Conservation (phyloP, 2,797 vertebrate species). For the Simalia tracyae region DNA sequence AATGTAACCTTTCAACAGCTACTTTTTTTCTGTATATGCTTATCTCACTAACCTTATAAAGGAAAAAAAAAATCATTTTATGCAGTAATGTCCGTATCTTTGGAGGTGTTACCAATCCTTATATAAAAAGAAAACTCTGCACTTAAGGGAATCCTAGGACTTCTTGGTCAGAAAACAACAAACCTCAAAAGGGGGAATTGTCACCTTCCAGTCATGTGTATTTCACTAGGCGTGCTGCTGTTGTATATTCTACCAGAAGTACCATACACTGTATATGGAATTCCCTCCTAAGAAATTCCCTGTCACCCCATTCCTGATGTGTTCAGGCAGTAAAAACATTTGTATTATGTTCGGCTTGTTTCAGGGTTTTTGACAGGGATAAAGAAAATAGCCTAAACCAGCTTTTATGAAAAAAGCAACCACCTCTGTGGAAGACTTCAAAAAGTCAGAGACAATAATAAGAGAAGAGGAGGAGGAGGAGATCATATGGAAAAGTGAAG, state of each 20-base stretch:
- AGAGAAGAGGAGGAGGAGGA: background rate
- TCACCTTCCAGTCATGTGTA: background rate
- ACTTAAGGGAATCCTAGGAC: too few relatives aligned
- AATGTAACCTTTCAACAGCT: background rate
- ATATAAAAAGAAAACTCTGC: too few relatives aligned
- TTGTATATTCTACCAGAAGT: background rate
- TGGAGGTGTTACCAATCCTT: background rate
- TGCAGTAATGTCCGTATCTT: background rate
- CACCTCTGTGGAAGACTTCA: background rate
- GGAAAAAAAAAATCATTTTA: background rate
- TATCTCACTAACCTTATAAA: background rate
- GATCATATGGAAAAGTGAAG: background rate
- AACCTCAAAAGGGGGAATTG: background rate
- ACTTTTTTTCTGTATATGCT: background rate
- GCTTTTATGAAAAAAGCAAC: background rate
- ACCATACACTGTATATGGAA: background rate
- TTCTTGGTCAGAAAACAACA: background rate
- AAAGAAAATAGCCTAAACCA: background rate
- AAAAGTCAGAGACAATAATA: too few relatives aligned
- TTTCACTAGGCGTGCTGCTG: background rate
- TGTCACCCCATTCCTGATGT: background rate
- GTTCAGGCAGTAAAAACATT: background rate
- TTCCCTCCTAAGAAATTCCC: background rate
- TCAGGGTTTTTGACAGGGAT: background rate
- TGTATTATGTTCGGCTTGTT: background rate